These are phyloP conservation scores for Macrostomum lignano DNA, from an alignment of 1,140 invertebrate genomes.

Conservation along the genomic window DNA sequence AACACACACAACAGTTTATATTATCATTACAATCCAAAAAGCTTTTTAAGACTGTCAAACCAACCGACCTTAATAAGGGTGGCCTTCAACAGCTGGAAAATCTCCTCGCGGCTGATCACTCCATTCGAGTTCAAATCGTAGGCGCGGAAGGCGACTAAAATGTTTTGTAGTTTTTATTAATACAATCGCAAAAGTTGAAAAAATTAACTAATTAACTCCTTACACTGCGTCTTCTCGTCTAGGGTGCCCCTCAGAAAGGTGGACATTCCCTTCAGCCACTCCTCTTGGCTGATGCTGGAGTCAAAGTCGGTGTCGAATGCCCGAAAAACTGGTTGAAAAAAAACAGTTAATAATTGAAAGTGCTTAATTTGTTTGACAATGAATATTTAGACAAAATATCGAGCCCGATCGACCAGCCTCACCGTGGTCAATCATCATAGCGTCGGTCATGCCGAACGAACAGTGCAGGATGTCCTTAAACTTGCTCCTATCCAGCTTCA, in stretches of 20 bases:
- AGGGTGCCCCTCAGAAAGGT: conserved; percentile 42
- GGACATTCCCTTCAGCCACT: conserved; percentile 43
- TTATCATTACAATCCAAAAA: no score
- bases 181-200: background rate
- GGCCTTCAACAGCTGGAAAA: conserved; percentile 44
- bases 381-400: no score
- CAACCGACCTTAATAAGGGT: conserved; percentile 20
- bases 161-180: no score
- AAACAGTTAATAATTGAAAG: no score
- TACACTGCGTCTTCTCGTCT: conserved; percentile 40
- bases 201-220: conserved; percentile 33
- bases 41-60: no score
- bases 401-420: conserved; percentile 3
- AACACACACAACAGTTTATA: no score
- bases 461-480: conserved; percentile 57
- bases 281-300: conserved; percentile 33
- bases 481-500: conserved; percentile 39
- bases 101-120: conserved; percentile 26
- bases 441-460: conserved; percentile 57
- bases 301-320: conserved; percentile 49
- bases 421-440: conserved; percentile 50
- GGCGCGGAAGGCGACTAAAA: conserved; percentile 19
- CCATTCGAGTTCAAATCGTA: conserved; percentile 27
- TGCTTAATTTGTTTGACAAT: no score
- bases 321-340: conserved; percentile 35